Percentiles rank a stretch among this genome's conserved stretches.
These are phyloP conservation scores for Tribolium madens DNA, from an alignment of 1,140 invertebrate species.

Conservation along the genomic window DNA sequence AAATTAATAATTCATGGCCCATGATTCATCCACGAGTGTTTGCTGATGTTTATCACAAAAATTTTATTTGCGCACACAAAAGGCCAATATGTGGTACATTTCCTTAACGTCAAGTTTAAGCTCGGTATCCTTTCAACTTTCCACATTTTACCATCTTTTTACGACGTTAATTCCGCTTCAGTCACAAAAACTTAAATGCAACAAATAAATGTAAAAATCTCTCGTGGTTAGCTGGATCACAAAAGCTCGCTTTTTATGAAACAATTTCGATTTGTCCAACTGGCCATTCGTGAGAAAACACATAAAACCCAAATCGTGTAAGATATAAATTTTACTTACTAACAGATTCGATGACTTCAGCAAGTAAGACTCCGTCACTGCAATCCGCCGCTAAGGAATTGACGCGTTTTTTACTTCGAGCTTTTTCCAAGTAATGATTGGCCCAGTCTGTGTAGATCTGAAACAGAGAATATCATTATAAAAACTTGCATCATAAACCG, in stretches of 20 bases:
- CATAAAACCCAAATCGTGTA: conserved; percentile 1
- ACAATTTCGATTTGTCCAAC: neutral
- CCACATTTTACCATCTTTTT: neutral
- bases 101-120: neutral
- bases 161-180: neutral
- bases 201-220: neutral
- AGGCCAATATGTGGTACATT: neutral
- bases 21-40: too few species aligned
- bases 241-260: neutral
- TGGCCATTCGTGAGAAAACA: neutral
- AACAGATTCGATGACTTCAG: conserved; percentile 94
- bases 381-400: conserved; percentile 88
- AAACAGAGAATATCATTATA: conserved; percentile 62
- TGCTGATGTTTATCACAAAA: too few species aligned
- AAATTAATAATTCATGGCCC: too few species aligned
- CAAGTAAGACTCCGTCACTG: conserved; percentile 89
- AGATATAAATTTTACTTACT: conserved; percentile 75
- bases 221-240: neutral
- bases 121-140: neutral
- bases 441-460: conserved; percentile 99
- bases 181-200: neutral
- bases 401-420: conserved; percentile 85
- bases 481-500: conserved; percentile 29
- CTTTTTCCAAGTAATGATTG: conserved; percentile 95
- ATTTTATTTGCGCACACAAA: neutral